A percentile compares a stretch with the other conserved stretches of the same genome.
Conservation (phyloP, 2,888 invertebrate species). For the Watsonalla binaria region DNA sequence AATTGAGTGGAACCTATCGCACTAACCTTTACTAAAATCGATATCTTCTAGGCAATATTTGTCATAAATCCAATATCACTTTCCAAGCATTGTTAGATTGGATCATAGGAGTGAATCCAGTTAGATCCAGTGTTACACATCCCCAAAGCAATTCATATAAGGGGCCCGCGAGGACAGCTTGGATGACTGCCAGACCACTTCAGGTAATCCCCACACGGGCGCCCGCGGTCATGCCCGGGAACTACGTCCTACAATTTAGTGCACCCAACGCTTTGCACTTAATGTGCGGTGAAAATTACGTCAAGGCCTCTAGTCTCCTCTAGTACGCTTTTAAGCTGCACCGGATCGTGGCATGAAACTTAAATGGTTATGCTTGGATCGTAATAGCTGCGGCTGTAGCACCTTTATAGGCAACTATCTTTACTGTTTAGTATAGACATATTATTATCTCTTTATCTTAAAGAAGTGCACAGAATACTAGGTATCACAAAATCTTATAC, state of each 20-base stretch:
- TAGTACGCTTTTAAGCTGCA: not conserved
- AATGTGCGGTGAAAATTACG: slow-evolving; percentile 1
- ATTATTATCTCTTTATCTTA: no score
- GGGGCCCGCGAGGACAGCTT: slow-evolving; percentile 24
- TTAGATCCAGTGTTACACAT: slow-evolving; percentile 24
- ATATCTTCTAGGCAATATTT: slow-evolving; percentile 24
- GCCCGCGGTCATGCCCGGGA: slow-evolving; percentile 33
- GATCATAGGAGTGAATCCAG: slow-evolving; percentile 27
- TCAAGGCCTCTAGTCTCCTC: not conserved
- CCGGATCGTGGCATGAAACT: not conserved
- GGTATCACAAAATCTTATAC: no score
- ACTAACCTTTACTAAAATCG: slow-evolving; percentile 2
- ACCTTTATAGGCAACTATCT: no score
- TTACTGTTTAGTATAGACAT: no score
- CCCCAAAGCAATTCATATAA: slow-evolving; percentile 14
- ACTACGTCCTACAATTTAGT: slow-evolving; percentile 29
- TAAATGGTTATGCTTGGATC: not conserved
- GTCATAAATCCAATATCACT: slow-evolving; percentile 36
- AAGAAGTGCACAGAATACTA: no score
- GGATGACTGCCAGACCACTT: slow-evolving; percentile 47
- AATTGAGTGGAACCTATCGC: not conserved
- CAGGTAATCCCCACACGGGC: slow-evolving; percentile 46
- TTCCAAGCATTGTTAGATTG: slow-evolving; percentile 34
- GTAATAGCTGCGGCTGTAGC: no score
- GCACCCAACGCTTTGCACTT: slow-evolving; percentile 12